These are phyloP conservation scores for Hexactinellida sp. DNA, from an alignment of 37 sponge, comb jelly and placozoan genomes.

Conservation along the genomic window DNA sequence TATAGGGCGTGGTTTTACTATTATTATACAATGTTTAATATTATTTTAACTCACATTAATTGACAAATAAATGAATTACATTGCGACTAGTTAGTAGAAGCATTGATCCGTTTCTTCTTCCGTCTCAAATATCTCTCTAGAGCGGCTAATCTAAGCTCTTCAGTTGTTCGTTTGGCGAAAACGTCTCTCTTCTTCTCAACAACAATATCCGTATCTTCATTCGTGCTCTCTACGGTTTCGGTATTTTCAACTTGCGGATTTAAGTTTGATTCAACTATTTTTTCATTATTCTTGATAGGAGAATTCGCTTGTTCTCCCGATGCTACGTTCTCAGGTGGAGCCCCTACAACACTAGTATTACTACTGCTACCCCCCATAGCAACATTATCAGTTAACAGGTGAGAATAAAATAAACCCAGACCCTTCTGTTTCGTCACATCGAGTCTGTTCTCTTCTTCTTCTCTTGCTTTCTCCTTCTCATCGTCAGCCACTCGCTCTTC, in stretches of 20 bases:
- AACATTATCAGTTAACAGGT: neutral
- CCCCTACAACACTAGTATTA: too few species aligned
- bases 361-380: neutral
- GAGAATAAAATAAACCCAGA: slow-evolving; percentile 2
- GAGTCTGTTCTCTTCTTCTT: neutral
- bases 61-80: neutral
- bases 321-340: neutral
- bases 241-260: neutral
- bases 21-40: too few species aligned
- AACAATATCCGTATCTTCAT: neutral
- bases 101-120: neutral
- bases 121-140: neutral
- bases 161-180: slow-evolving; percentile 5
- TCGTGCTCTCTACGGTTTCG: neutral
- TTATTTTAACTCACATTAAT: too few species aligned
- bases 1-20: too few species aligned
- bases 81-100: neutral
- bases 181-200: neutral
- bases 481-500: neutral
- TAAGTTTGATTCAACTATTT: neutral
- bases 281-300: too few species aligned
- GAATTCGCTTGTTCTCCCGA: neutral
- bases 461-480: neutral
- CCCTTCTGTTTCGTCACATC: neutral
- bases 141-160: slow-evolving; percentile 12